A percentile compares a stretch with the other conserved stretches of the same genome.
phyloP scores from a whole-genome alignment of 2,888 invertebrate genomes.

The Microdon myrmicae region DNA sequence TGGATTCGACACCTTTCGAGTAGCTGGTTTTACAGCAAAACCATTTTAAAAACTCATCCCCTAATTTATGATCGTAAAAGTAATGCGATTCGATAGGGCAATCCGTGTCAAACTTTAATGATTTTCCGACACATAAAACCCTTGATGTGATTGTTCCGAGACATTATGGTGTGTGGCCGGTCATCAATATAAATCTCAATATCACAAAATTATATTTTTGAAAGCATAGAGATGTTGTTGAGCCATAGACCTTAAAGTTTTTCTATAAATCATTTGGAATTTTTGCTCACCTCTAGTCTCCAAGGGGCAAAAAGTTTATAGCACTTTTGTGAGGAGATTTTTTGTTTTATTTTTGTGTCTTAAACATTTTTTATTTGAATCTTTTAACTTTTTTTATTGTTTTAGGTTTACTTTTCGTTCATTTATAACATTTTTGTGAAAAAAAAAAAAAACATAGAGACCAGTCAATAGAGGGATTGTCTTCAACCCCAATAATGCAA shows the following conservation, averaged over 20 bases:
- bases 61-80: constrained; percentile 31
- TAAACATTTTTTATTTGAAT: not conserved
- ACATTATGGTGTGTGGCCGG: constrained; percentile 27
- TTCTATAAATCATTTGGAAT: not conserved
- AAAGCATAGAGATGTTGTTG: not conserved
- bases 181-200: constrained; percentile 17
- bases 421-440: not conserved
- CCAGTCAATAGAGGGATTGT: constrained; percentile 1
- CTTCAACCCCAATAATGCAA: constrained; percentile 16
- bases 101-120: constrained; percentile 7
- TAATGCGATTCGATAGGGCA: constrained; percentile 21
- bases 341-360: not conserved
- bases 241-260: not conserved
- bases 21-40: constrained; percentile 15
- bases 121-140: constrained; percentile 9
- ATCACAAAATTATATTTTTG: no score
- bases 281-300: no score
- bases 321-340: not conserved
- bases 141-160: constrained; percentile 22
- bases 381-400: not conserved
- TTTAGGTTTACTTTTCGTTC: not conserved
- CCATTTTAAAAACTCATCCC: constrained; percentile 33
- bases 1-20: not conserved
- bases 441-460: not conserved
- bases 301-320: not conserved